Conservation (phyloP, 1,140 invertebrate species). For the Scaptomyza pallida region DNA sequence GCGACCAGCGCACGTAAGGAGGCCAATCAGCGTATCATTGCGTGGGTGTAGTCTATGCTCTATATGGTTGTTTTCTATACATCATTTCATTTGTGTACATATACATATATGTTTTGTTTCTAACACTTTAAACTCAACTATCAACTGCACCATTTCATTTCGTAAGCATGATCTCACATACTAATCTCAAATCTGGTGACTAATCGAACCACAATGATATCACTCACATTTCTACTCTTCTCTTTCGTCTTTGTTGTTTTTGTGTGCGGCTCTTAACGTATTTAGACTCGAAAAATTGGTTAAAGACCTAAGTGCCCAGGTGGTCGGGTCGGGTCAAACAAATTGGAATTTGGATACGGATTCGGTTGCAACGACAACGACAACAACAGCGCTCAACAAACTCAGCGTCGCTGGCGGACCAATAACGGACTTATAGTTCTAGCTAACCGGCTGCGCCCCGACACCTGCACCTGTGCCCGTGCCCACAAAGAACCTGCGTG, state of each 20-base stretch:
- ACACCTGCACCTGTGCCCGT: neutral
- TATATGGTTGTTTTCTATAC: conserved; percentile 48
- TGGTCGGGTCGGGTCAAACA: conserved; percentile 53
- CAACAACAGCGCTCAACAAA: conserved; percentile 40
- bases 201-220: conserved; percentile 44
- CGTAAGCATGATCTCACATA: conserved; percentile 32
- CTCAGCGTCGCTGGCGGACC: conserved; percentile 71
- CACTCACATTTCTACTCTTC: conserved; percentile 70
- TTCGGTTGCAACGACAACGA: neutral
- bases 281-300: conserved; percentile 83
- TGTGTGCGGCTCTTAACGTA: neutral
- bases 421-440: conserved; percentile 83
- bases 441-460: conserved; percentile 52
- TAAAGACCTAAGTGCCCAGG: conserved; percentile 70
- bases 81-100: neutral
- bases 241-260: conserved; percentile 35
- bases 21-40: conserved; percentile 85
- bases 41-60: conserved; percentile 84
- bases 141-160: conserved; percentile 53
- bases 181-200: conserved; percentile 36
- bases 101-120: conserved; percentile 9
- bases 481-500: conserved; percentile 37
- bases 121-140: conserved; percentile 9
- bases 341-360: conserved; percentile 38
- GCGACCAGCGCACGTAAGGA: conserved; percentile 85